Base-by-base conservation (phyloP, 2,113 vertebrate genomes). In the Dasyprocta punctata region DNA sequence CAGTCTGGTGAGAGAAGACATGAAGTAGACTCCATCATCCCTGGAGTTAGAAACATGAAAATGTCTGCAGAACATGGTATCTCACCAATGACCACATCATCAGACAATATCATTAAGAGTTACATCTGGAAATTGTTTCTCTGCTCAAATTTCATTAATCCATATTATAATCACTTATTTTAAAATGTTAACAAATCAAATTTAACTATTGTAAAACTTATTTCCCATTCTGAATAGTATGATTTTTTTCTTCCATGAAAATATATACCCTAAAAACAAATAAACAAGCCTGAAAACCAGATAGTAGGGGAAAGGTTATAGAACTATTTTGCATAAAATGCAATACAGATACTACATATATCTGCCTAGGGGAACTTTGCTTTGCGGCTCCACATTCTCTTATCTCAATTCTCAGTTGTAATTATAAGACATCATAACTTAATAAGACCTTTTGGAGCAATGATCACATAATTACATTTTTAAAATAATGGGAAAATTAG, bases 201-300 rank as follows among this genome's bases (percentile, higher is more conserved):
- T 28, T 52, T 95, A 54, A 61, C 38, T 63, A 26, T 22, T 56
- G 41, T 30, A 75, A 92, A 81, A 54, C 81, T 8, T 22, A 41
- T 75, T 78, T 92, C 28, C 58, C 36, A 47, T 38, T 12, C 54
- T 22, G 67, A 95, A 84, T 24, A 11, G 28, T 20, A 7, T 41
- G 8, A 4, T 83, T 89, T 92, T 91, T 89, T 96, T 83, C 84
- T 96, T 89, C 61, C 73, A 91, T n/a, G n/a, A 83, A 69, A 75
- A 17, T 41, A 47, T 10, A 63, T 30, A 81, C 30, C 19, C 13
- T 56, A 56, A 92, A 95, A 92, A 69, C 17, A 84, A 87, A 69
- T 30, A 92, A 78, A 71, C 3, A 94, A 89, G 19, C 17, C 33
- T 54, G n/a, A 78, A 82, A 90, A 61, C 24, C 5, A 77, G 30